Conservation (phyloP, 2,113 vertebrate species). For the Clarias magur region DNA sequence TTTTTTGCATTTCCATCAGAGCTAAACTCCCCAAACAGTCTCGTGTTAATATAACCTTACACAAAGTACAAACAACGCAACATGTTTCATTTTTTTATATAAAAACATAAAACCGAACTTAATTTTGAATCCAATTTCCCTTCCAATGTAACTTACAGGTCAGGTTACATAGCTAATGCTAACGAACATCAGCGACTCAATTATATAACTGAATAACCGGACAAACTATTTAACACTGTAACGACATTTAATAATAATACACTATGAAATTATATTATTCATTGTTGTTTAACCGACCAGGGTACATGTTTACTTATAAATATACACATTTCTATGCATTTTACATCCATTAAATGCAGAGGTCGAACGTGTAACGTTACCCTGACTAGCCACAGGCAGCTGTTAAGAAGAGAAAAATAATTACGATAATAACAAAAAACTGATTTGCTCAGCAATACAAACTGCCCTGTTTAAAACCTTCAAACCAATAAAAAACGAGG, state of each 20-base stretch:
- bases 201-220: background rate
- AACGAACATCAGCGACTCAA: background rate
- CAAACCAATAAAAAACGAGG: background rate
- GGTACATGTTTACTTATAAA: background rate
- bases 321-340: background rate
- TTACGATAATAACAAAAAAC: background rate
- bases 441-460: background rate
- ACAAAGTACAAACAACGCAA: no score
- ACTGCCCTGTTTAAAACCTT: background rate
- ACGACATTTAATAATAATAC: background rate
- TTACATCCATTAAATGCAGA: background rate
- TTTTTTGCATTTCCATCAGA: background rate
- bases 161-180: background rate
- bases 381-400: background rate
- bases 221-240: background rate
- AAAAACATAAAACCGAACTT: background rate
- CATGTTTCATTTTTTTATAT: accelerated
- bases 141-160: background rate
- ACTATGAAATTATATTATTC: no score
- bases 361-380: background rate
- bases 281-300: background rate
- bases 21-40: background rate
- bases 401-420: background rate
- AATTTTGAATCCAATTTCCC: background rate
- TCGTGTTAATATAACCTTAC: no score